Evolutionary conservation across 1,140 invertebrate genomes (phyloP).

Genomic region (Gonioctena quinquepunctata): DNA sequence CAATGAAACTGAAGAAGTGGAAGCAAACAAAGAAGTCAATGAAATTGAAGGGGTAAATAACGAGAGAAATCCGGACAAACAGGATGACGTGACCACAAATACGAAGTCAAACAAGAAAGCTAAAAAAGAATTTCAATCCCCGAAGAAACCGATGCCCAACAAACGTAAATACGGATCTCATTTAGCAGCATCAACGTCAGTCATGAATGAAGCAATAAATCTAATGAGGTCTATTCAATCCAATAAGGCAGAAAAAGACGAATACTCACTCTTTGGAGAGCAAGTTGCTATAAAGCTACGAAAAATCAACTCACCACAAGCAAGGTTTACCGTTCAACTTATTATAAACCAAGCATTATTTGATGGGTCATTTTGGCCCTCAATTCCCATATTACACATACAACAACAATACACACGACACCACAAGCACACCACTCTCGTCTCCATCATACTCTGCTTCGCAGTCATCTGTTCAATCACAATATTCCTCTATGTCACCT

Average conservation of each 20-base stretch:
- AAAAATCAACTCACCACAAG: background rate
- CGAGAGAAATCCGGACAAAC: background rate
- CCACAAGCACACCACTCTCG: too few relatives aligned
- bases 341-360: background rate
- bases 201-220: slow-evolving; percentile 1
- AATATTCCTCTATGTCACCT: too few relatives aligned
- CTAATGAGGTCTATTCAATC: background rate
- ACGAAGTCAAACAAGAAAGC: background rate
- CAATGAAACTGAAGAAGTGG: background rate
- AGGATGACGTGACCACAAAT: background rate
- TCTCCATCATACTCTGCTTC: too few relatives aligned
- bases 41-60: background rate
- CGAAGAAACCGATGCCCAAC: background rate
- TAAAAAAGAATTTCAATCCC: background rate
- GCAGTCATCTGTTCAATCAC: too few relatives aligned
- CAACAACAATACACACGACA: too few relatives aligned
- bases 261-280: slow-evolving; percentile 1
- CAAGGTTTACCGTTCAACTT: background rate
- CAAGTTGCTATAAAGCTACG: background rate
- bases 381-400: too few relatives aligned
- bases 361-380: too few relatives aligned
- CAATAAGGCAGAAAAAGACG: slow-evolving; percentile 7
- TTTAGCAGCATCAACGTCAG: background rate
- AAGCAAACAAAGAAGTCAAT: background rate
- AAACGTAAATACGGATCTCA: background rate